phyloP scores from a whole-genome alignment of 1,140 invertebrate species.

The Diorhabda carinulata region DNA sequence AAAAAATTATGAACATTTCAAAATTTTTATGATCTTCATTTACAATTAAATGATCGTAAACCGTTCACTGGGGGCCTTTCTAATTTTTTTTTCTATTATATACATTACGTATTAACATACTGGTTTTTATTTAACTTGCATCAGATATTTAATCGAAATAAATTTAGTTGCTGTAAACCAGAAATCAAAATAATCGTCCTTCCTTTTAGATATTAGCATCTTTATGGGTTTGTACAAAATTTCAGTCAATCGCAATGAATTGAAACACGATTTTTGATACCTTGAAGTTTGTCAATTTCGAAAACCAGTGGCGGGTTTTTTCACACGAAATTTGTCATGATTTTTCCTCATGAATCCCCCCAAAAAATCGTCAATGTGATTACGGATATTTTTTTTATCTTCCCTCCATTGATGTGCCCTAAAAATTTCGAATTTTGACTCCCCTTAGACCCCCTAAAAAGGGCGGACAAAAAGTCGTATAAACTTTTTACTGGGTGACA shows the following conservation, averaged over 20 bases:
- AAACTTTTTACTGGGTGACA: too few species aligned
- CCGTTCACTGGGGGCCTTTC: background rate
- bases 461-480: too few species aligned
- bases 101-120: background rate
- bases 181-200: background rate
- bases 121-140: background rate
- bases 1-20: conserved; percentile 1
- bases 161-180: background rate
- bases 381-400: too few species aligned
- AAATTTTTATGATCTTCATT: background rate
- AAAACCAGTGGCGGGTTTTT: too few species aligned
- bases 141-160: background rate
- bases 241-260: background rate
- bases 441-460: too few species aligned
- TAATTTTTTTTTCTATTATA: background rate
- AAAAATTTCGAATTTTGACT: too few species aligned
- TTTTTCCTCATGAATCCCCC: too few species aligned
- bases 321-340: too few species aligned
- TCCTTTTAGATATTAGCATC: background rate
- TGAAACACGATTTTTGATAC: background rate
- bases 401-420: too few species aligned
- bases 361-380: too few species aligned
- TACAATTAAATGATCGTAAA: background rate
- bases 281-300: background rate
- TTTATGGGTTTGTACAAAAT: background rate